phyloP scores from a whole-genome alignment of 2,113 vertebrate genomes.

The Coptodon bakossiorum region DNA sequence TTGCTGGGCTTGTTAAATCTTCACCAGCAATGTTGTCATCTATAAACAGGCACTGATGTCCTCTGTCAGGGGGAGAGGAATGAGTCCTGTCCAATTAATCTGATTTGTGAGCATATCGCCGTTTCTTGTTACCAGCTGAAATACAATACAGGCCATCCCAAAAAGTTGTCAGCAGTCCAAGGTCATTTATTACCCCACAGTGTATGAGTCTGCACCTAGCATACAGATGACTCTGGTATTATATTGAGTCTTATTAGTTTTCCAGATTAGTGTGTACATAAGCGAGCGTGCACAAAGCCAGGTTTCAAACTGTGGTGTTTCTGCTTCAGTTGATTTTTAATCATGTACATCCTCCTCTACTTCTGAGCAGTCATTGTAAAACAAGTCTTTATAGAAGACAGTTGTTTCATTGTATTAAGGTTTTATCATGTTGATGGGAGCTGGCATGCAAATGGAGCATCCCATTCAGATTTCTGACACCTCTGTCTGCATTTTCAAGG shows the following conservation, averaged over 20 bases:
- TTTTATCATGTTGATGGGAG: not conserved
- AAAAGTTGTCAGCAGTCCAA: constrained; percentile 8
- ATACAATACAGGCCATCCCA: not conserved
- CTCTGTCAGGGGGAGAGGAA: not conserved
- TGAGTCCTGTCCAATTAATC: not conserved
- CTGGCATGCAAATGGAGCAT: not conserved
- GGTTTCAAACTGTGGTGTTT: not conserved
- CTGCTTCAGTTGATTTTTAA: not conserved
- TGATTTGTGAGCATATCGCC: constrained; percentile 4
- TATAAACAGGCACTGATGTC: constrained; percentile 8
- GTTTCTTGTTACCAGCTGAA: constrained; percentile 15
- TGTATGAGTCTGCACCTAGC: not conserved
- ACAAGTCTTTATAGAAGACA: not conserved
- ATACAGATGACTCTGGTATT: not conserved
- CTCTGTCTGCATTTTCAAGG: not conserved
- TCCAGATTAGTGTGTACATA: constrained; percentile 31
- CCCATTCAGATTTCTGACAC: not conserved
- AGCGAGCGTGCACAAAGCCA: not conserved
- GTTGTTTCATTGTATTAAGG: not conserved
- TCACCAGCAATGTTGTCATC: not conserved
- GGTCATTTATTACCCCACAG: not conserved
- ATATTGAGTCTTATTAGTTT: constrained; percentile 18
- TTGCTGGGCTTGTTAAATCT: not conserved
- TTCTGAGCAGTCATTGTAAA: not conserved
- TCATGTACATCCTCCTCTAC: not conserved